Conservation (phyloP, 23 tunicate species). For the Trididemnum miniatum region DNA sequence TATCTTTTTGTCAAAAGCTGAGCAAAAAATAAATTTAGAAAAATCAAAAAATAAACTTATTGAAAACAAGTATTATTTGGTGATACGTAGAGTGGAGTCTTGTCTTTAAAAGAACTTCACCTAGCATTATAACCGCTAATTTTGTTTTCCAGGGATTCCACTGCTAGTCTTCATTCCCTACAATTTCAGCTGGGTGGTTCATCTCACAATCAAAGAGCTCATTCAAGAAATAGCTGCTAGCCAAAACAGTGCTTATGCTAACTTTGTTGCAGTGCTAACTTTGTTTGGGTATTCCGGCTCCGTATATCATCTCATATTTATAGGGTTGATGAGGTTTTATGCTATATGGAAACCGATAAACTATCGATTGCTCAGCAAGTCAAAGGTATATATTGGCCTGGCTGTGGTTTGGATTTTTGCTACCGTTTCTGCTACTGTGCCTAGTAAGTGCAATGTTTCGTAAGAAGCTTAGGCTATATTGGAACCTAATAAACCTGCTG, state of each 20-base stretch:
- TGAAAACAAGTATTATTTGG: no score
- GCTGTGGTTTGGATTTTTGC: constrained; percentile 30
- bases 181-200: constrained; percentile 20
- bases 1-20: no score
- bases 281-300: constrained; percentile 30
- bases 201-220: not conserved
- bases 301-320: constrained; percentile 31
- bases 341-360: constrained; percentile 11
- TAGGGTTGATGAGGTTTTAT: constrained; percentile 23
- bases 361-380: not conserved
- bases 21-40: no score
- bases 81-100: no score
- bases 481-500: no score
- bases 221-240: not conserved
- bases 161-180: not conserved
- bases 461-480: no score
- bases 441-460: no score
- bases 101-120: no score
- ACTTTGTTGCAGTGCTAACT: constrained; percentile 6
- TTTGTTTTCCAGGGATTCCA: constrained; percentile 12
- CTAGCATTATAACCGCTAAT: no score
- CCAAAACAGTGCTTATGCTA: constrained; percentile 1
- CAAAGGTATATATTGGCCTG: not conserved
- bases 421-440: constrained; percentile 13
- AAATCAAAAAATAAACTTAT: no score